Evolutionary conservation across 2,113 vertebrate species (phyloP), one percentile per base, ranked within the genome.

Genomic region (Donacobius atricapilla): DNA sequence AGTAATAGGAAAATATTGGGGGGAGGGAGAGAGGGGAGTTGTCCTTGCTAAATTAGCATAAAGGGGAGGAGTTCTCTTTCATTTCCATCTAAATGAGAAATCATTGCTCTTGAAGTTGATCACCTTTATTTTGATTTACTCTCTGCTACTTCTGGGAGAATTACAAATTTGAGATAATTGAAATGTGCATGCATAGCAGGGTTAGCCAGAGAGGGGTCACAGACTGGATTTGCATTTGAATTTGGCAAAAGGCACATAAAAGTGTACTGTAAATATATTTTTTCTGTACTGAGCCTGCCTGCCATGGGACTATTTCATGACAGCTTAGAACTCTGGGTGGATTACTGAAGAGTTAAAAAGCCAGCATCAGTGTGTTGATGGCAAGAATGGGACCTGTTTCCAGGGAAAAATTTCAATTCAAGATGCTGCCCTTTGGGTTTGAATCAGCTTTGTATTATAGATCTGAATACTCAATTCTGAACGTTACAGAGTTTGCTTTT

Each of bases 1-100:
- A 83, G 92, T 95, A 97, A 96, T 88, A 94, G 90, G 75, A 90
- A 92, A 97, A 96, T 96, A 90, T 83, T 92, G 89, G 86, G 88
- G 58, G 78, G 50, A 87, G 65, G 54, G 64, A 79, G 30, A 58
- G 54, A 89, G 66, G 24, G 71, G 69, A 89, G 86, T 71, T 94
- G 85, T 78, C 88, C 89, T 91, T 69, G 64, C 78, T 92, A 71
- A 88, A 93, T 90, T 92, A 95, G 56, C 35, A 11, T 84, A 96
- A 97, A 91, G 87, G 70, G 89, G 95, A 95, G 93, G 90, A 96
- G 91, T 89, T 77, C 47, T 84, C 70, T 80, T 70, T 83, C 40
- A 28, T 90, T 96, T 95, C 83, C 78, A 91, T 87, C 88, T 71
- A 94, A 96, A 94, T 76, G 60, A 90, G 45, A 90, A 83, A 63